Base-by-base conservation (phyloP, 2,888 invertebrate species). In the Sussaba pulchella region DNA sequence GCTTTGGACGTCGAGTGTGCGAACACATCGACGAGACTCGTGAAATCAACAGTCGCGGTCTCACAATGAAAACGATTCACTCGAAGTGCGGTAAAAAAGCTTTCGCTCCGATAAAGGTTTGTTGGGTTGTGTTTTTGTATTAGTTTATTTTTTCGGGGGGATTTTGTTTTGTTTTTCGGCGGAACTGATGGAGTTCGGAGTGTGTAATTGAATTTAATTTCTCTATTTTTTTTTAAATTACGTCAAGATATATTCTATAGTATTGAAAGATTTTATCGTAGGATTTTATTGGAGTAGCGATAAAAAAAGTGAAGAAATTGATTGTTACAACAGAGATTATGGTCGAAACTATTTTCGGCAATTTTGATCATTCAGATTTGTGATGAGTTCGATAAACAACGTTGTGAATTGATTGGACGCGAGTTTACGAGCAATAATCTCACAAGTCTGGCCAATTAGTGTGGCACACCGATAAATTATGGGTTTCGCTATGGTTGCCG, bases 371-470 rank as follows among this genome's bases (percentile, higher is more conserved):
- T 10, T 24, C 70, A 74, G 83, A 84, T 86, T 81, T 81, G 82
- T 79, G 72, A 78, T 77, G 57, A 76, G 59, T 14, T 50, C 78
- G 77, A 78, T 76, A 67, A 74, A 81, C 75, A 79, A 71, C 72
- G 50, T 54, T 54, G 78, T 45, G 73, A 82, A 83, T 84, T 79
- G 85, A 83, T 84, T 82, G 82, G 85, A 82, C 78, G 74, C 66
- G 70, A 66, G 66, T 57, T 74, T 71, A 50, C 31, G 19, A 19
- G 31, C 26, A 39, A 76, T 74, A 41, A 72, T 71, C 74, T 66
- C 70, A 84, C 83, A 84, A 87, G n/a, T 84, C 66, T 73, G 74
- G 78, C 77, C 86, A 85, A 87, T 89, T 88, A 86, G 84, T 86
- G 83, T 36, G 63, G 63, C 50, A 67, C 73, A 69, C 78, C 81